These are phyloP conservation scores for Lerista edwardsae DNA, from an alignment of 2,797 vertebrate species.

Conservation along the genomic window DNA sequence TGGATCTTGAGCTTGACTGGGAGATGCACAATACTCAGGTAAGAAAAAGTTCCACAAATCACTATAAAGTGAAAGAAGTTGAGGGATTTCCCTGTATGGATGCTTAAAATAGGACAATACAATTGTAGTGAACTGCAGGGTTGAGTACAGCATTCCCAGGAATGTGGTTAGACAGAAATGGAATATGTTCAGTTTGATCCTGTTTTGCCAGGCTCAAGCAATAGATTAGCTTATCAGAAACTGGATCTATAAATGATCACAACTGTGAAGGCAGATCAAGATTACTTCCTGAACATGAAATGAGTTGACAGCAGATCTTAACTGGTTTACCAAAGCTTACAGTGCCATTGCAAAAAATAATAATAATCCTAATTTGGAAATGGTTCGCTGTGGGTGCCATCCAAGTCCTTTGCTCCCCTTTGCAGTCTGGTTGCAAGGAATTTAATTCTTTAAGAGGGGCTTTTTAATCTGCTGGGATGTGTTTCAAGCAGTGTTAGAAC, in stretches of 20 bases:
- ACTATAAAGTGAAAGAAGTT: neutral
- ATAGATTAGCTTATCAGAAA: neutral
- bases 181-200: neutral
- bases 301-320: neutral
- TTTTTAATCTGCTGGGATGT: neutral
- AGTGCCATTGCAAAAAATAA: neutral
- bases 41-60: conserved; percentile 32
- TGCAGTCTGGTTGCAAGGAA: neutral
- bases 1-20: conserved; percentile 47
- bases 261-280: neutral
- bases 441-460: neutral
- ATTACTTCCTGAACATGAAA: neutral
- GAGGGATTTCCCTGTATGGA: neutral
- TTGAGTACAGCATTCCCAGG: neutral
- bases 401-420: too few species aligned
- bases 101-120: neutral
- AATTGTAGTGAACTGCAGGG: neutral
- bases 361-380: neutral
- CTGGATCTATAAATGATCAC: neutral
- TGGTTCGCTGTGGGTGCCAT: neutral
- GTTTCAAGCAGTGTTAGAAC: neutral
- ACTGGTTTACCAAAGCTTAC: neutral
- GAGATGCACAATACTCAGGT: conserved; percentile 50
- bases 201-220: neutral
- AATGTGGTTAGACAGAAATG: conserved; percentile 5